Base-by-base conservation (phyloP, 2,888 invertebrate genomes). In the Ennomos quercinarius region DNA sequence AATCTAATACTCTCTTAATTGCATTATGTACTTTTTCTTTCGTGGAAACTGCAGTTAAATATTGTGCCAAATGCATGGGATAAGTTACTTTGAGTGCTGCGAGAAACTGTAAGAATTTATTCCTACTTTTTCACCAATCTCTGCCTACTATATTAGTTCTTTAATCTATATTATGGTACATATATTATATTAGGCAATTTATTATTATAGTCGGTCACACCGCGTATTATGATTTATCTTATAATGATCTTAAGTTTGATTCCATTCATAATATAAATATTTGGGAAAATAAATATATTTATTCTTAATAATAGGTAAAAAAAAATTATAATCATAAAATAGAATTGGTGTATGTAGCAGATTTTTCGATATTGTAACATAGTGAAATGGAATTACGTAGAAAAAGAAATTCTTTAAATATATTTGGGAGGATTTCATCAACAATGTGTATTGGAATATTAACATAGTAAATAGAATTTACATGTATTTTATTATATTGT, bases 401-500 rank as follows among this genome's bases (percentile, higher is more conserved):
- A 5, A 27, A 27, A 27, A 4, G 27, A 27, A 27, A 5, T 27
- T 27, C 27, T 27, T 27, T 5, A 27, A 27, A 27, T 27, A 39
- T 39, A 11, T 49, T 27, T 27, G 27, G 5, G 27, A 27, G 41
- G 40, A 48, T 35, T 10, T 44, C 38, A 44, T 39, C 9, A 36
- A 49, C 11, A 48, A 34, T 36, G 12, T 45, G 12, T 40, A 36
- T 41, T 54, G 27, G 36, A 46, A 36, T 40, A 42, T 12, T 53
- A 42, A n/a, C n/a, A 42, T 38, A 9, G 10, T n/a, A 12, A 43
- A 39, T 45, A 42, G 61, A 61, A 38, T 48, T 54, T 61, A 40
- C 64, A 45, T 63, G 48, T 61, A 27, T 57, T 45, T 45, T 43
- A 52, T 61, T 63, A 39, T 60, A 57, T 54, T 59, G 48, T 62